phyloP scores from a whole-genome alignment of 2,888 invertebrate species.

The Argyresthia albistria region DNA sequence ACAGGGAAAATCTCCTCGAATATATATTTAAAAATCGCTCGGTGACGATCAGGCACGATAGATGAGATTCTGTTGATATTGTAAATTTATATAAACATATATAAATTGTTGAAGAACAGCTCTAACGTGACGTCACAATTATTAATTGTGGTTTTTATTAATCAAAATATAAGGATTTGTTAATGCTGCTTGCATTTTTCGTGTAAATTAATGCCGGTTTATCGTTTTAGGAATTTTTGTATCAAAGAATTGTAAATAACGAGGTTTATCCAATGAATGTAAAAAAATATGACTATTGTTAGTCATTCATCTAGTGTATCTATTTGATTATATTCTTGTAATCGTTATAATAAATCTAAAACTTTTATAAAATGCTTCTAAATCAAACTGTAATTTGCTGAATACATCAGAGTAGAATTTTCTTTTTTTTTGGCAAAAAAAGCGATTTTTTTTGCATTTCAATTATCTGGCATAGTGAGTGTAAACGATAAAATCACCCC shows the following conservation, averaged over 20 bases:
- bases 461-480: no score
- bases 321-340: conserved; percentile 35
- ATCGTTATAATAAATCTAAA: conserved; percentile 14
- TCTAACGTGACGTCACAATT: conserved; percentile 69
- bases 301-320: conserved; percentile 71
- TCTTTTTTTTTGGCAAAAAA: no score
- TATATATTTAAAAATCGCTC: conserved; percentile 48
- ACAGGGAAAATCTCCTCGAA: conserved; percentile 38
- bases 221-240: conserved; percentile 20
- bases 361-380: not conserved
- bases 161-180: conserved; percentile 33
- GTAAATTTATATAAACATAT: conserved; percentile 63
- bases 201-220: conserved; percentile 41
- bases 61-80: conserved; percentile 32
- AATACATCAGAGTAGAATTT: no score
- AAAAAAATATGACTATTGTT: conserved; percentile 44
- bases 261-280: not conserved
- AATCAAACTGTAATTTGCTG: no score
- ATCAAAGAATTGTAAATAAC: not conserved
- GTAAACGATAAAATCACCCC: conserved; percentile 18
- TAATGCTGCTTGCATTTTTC: conserved; percentile 46
- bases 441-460: no score
- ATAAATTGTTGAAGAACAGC: conserved; percentile 55
- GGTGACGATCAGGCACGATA: conserved; percentile 57
- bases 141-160: conserved; percentile 44